phyloP scores from a whole-genome alignment of 2,888 invertebrate genomes.

The Cerastis leucographa region DNA sequence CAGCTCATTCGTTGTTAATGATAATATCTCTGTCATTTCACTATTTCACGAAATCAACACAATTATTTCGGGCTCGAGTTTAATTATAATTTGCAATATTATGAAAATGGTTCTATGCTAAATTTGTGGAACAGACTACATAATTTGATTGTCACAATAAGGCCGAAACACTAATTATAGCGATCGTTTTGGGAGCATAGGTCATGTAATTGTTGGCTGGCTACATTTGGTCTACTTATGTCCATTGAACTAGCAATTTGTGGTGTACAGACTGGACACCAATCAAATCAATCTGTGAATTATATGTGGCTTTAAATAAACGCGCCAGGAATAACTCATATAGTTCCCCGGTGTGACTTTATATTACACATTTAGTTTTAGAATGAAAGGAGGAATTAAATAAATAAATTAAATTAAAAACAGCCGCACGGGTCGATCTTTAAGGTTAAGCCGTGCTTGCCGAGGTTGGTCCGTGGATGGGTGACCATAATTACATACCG shows the following conservation, averaged over 20 bases:
- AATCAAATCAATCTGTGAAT: conserved; percentile 28
- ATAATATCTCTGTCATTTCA: conserved; percentile 41
- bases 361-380: neutral
- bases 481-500: no score
- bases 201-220: conserved; percentile 18
- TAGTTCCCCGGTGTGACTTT: neutral
- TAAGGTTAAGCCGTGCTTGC: no score
- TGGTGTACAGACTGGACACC: neutral
- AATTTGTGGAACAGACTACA: conserved; percentile 17
- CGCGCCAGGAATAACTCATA: neutral
- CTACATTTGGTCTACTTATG: conserved; percentile 30
- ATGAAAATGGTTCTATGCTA: conserved; percentile 5
- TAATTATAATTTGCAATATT: conserved; percentile 44
- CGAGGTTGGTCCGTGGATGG: no score
- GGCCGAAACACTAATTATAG: conserved; percentile 27
- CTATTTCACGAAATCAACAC: conserved; percentile 42
- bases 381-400: no score
- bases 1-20: conserved; percentile 26
- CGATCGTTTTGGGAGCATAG: conserved; percentile 27
- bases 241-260: conserved; percentile 34
- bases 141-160: conserved; percentile 39
- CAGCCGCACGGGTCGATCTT: no score
- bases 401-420: no score
- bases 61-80: conserved; percentile 30
- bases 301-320: neutral